Base-by-base conservation (phyloP, 2,888 invertebrate genomes). In the Tipula vernalis region DNA sequence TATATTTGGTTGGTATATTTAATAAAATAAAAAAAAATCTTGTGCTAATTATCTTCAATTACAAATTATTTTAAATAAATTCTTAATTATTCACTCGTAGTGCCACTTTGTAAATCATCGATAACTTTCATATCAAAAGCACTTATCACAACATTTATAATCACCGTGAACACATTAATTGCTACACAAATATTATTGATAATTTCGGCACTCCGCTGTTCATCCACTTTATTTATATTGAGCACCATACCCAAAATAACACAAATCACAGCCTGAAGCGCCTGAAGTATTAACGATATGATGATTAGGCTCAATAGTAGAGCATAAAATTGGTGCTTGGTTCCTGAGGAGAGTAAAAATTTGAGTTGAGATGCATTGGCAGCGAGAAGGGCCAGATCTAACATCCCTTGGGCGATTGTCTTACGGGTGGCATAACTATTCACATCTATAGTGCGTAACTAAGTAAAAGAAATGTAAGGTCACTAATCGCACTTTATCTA, bases 281-380 rank as follows among this genome's bases (percentile, higher is more conserved):
- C 87, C 36, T 88, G 88, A 39, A 88, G 41, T 42, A 83, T 39
- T 36, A 88, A 87, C 8, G 88, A 88, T 28, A 87, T 71, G 3
- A 87, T 86, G 8, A 88, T 86, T 10, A 88, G 51, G 18, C 86
- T 86, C 39, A 88, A 83, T 5, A 88, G 85, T 18, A 88, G 36
- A 6, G 42, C 28, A 57, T 88, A 87, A 85, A 88, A 88, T 44
- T 88, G 87, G 36, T 88, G 88, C 28, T 47, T 51, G 12, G 86
- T 51, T 15, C 88, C 87, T 42, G 86, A 86, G 4, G 86, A 71
- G 12, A 88, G 51, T 85, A 88, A 87, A 57, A 83, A 88, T 83
- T 88, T 88, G 12, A 88, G 71, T 85, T 88, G 88, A 3, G 88
- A 87, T 51, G 88, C 88, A 87, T 88, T 88, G 42, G 88, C 88